A percentile compares a stretch with the other conserved stretches of the same genome.
These are phyloP conservation scores for Aspidapion aeneum DNA, from an alignment of 2,888 invertebrate species.

Conservation along the genomic window DNA sequence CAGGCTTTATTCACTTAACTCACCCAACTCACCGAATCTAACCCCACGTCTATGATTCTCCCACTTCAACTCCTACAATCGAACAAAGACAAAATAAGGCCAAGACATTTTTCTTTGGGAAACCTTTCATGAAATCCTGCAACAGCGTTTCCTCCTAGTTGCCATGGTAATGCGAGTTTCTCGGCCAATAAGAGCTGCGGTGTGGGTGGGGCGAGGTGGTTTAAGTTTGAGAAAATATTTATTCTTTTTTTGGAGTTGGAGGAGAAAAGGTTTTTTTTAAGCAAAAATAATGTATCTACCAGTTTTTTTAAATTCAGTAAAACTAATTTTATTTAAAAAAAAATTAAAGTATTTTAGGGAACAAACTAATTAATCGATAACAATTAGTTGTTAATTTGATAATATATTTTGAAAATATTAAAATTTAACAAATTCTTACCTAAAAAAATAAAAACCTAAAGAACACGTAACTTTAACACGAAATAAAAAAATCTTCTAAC, in stretches of 20 bases:
- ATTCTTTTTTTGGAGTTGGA: conserved; percentile 39
- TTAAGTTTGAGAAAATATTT: conserved; percentile 36
- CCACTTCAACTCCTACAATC: not conserved
- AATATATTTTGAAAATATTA: too few relatives aligned
- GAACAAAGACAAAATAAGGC: not conserved
- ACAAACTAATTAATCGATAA: too few relatives aligned
- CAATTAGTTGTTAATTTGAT: too few relatives aligned
- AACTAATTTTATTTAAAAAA: not conserved
- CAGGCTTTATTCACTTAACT: conserved; percentile 36
- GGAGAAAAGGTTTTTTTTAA: not conserved
- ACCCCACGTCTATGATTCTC: not conserved
- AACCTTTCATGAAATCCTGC: not conserved
- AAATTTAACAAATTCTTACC: too few relatives aligned
- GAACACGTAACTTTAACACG: too few relatives aligned
- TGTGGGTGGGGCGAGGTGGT: conserved; percentile 46
- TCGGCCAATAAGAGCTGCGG: conserved; percentile 45
- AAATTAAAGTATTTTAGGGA: too few relatives aligned
- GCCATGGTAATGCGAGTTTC: conserved; percentile 45
- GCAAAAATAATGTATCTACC: not conserved
- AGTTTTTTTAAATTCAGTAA: not conserved
- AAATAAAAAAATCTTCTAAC: too few relatives aligned
- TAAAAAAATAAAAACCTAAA: too few relatives aligned
- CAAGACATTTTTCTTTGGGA: not conserved
- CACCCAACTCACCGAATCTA: conserved; percentile 18
- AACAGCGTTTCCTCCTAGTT: conserved; percentile 46